Evolutionary conservation across 2,113 vertebrate genomes (phyloP).

Genomic region (Shinisaurus crocodilurus): DNA sequence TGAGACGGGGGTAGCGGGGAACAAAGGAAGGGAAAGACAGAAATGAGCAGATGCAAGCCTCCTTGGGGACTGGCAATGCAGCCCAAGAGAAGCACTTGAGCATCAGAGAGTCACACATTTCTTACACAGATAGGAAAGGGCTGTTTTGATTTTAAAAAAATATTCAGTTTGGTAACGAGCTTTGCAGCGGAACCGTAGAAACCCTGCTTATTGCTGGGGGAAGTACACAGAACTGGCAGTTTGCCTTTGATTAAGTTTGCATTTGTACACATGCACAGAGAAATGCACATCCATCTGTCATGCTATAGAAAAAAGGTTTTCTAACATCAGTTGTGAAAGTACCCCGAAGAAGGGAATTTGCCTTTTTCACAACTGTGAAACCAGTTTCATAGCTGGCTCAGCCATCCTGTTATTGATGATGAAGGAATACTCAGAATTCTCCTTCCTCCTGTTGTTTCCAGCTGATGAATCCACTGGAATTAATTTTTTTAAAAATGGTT

Average conservation of each 20-base stretch:
- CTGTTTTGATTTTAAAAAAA: not conserved
- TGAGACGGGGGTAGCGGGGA: too few species aligned
- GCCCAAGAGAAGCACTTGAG: not conserved
- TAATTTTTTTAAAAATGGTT: not conserved
- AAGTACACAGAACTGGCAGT: not conserved
- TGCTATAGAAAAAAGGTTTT: not conserved
- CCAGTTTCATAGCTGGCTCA: too few species aligned
- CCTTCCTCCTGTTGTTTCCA: not conserved
- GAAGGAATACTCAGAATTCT: not conserved
- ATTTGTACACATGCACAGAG: not conserved
- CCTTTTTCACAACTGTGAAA: not conserved
- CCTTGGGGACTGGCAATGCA: not conserved
- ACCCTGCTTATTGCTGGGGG: too few species aligned
- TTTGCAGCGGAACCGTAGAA: not conserved
- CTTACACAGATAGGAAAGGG: not conserved
- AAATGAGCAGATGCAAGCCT: not conserved
- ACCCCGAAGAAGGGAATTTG: not conserved
- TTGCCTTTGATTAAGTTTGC: not conserved
- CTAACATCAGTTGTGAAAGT: not conserved
- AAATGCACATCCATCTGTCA: not conserved
- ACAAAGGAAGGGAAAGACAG: not conserved
- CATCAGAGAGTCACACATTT: not conserved
- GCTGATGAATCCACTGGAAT: not conserved
- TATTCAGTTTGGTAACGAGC: not conserved
- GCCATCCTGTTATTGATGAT: not conserved